Evolutionary conservation across 2,113 vertebrate species (phyloP), one percentile per base, ranked within the genome.

Genomic region (Cardinalis cardinalis): DNA sequence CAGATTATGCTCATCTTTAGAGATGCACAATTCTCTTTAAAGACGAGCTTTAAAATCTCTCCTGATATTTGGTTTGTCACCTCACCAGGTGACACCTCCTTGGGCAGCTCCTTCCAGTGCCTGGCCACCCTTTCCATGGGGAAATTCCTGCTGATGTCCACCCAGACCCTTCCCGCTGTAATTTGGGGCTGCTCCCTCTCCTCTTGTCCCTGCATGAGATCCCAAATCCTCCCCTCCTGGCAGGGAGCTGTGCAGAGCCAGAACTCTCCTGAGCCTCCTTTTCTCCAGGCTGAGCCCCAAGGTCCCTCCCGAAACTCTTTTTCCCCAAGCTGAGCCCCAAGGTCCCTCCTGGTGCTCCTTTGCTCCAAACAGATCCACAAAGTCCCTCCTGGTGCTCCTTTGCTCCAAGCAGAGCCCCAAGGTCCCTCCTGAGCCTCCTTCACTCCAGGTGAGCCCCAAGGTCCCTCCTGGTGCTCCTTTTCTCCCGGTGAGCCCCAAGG

Each of bases 51-150:
- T 58, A 2, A 16, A 34, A 34, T 16, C n/a, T 10, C 21, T 24
- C n/a, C 55, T 34, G 23, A 25, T 34, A 3, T 24, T 51, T 51
- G 24, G 55, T 56, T 56, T 34, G 21, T 56, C 55, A 56, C 32
- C 53, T n/a, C 31, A 55, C 6, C 32, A 21, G 31, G 53, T n/a
- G 32, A 32, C 5, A 32, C 14, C 26, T 32, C 26, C 36, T 23
- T 20, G 59, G 38, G 38, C 59, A 21, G 36, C 20, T 25, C 43
- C 55, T 72, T 12, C 51, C 66, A 28, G 5, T 1, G 5, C 32
- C 38, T 32, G 32, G 6, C 0, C 10, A 1, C 26, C 15, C 23
- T 44, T 52, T 25, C 68, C 52, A 38, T 1, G 85, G 1, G 0
- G 52, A 66, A 80, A 44, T 44, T 65, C 44, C 28, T 58, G 26